Conservation (phyloP, 2,113 vertebrate species). For the Maccullochella peelii region DNA sequence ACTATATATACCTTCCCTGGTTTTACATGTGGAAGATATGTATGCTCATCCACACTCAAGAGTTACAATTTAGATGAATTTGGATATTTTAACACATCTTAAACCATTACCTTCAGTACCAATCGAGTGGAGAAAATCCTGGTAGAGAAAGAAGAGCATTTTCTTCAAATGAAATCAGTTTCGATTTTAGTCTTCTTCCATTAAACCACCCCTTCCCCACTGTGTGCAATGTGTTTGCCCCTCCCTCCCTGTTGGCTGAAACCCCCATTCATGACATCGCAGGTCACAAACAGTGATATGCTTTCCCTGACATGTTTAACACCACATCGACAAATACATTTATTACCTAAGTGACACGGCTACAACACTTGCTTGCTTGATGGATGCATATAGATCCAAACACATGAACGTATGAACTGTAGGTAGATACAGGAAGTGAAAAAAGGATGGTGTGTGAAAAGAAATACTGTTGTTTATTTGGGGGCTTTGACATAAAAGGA, state of each 20-base stretch:
- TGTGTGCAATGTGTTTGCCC: neutral
- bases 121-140: neutral
- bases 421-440: too few species aligned
- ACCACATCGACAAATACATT: too few species aligned
- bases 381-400: neutral
- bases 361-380: neutral
- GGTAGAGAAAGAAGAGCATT: neutral
- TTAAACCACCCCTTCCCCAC: neutral
- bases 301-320: neutral
- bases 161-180: neutral
- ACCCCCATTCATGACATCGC: neutral
- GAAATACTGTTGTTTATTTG: neutral
- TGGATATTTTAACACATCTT: neutral
- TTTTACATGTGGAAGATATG: neutral
- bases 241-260: neutral
- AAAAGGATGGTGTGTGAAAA: neutral
- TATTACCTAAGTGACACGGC: too few species aligned
- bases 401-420: neutral
- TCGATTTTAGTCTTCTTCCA: conserved; percentile 3
- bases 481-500: neutral
- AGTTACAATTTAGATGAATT: neutral
- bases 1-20: neutral
- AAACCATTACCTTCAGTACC: neutral
- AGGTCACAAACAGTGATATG: neutral
- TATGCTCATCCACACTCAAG: neutral